Evolutionary conservation across 2,113 vertebrate species (phyloP).

Genomic region (Agapornis roseicollis): DNA sequence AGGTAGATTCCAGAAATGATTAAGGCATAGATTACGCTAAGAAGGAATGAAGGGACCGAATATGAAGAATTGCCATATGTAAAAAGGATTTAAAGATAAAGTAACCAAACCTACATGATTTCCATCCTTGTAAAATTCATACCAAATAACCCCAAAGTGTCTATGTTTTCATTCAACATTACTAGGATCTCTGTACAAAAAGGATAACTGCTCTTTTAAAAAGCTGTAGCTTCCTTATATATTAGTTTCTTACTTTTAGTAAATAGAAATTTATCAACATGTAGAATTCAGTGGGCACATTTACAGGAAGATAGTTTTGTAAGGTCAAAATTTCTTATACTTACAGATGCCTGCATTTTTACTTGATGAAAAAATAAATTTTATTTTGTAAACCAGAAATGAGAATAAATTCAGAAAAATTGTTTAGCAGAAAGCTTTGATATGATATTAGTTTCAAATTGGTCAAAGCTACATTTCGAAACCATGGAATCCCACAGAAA

Average conservation of each 20-base stretch:
- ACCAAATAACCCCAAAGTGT: background rate
- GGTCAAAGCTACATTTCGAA: background rate
- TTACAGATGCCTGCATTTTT: background rate
- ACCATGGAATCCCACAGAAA: background rate
- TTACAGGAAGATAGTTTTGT: background rate
- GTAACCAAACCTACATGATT: background rate
- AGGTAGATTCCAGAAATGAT: background rate
- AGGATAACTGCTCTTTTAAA: background rate
- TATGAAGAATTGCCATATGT: background rate
- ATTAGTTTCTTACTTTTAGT: background rate
- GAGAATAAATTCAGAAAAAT: background rate
- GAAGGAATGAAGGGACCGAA: background rate
- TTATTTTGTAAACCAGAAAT: background rate
- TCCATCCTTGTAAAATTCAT: background rate
- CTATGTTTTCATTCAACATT: background rate
- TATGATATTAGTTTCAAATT: background rate
- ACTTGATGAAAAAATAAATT: background rate
- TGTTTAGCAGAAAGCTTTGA: background rate
- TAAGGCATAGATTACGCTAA: background rate
- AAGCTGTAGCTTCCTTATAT: background rate
- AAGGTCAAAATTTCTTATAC: background rate
- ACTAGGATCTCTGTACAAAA: background rate
- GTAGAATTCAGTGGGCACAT: background rate
- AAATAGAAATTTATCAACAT: background rate
- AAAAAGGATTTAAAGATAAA: background rate